phyloP scores from a whole-genome alignment of 1,140 invertebrate genomes.

The Drosophila littoralis region DNA sequence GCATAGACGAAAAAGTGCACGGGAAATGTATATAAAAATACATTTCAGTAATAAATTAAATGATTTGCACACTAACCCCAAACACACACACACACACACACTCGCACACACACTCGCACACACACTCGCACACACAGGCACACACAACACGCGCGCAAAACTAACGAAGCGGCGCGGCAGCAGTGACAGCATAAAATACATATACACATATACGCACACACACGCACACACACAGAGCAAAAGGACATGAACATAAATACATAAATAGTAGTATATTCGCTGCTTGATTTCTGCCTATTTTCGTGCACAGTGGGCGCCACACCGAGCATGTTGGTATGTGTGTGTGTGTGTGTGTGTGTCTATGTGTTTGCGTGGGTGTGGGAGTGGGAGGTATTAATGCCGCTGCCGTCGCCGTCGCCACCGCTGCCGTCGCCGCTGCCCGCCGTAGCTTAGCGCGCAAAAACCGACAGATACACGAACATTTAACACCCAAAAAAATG shows the following conservation, averaged over 20 bases:
- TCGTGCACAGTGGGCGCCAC: conserved; percentile 31
- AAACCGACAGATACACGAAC: conserved; percentile 82
- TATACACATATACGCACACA: conserved; percentile 8
- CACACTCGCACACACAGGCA: conserved; percentile 22
- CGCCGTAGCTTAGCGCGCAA: conserved; percentile 72
- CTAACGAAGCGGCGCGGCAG: conserved; percentile 67
- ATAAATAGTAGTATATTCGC: conserved; percentile 56
- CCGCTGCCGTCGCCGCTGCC: conserved; percentile 14
- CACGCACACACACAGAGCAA: conserved; percentile 25
- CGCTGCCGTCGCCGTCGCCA: conserved; percentile 27
- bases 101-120: conserved; percentile 6
- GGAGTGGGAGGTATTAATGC: conserved; percentile 64
- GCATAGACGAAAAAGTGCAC: conserved; percentile 53
- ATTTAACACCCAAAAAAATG: conserved; percentile 79
- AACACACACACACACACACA: conserved; percentile 32
- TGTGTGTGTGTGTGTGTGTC: conserved; percentile 23
- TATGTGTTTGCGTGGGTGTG: not conserved
- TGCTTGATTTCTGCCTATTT: conserved; percentile 60
- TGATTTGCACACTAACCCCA: conserved; percentile 74
- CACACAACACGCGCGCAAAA: conserved; percentile 75
- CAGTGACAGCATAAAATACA: conserved; percentile 55
- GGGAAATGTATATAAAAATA: conserved; percentile 72
- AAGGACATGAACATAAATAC: conserved; percentile 57
- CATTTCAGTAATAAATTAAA: conserved; percentile 77
- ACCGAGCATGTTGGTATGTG: conserved; percentile 12